phyloP scores from a whole-genome alignment of 2,888 invertebrate genomes.

The Odontocolon sp. region DNA sequence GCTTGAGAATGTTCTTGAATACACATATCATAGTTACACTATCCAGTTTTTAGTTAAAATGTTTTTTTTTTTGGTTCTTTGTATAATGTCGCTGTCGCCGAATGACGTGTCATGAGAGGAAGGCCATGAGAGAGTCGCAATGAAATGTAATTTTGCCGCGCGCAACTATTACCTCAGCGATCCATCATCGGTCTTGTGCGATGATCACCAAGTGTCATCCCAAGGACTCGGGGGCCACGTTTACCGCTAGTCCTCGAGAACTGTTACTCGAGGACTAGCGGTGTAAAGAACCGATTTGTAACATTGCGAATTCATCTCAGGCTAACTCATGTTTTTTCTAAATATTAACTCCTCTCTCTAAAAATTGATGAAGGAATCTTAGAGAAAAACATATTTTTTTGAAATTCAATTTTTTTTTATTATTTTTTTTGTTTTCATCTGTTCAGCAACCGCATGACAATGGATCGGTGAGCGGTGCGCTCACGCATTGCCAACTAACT shows the following conservation, averaged over 20 bases:
- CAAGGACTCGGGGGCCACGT: slow-evolving; percentile 66
- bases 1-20: no score
- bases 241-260: slow-evolving; percentile 27
- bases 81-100: no score
- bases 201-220: slow-evolving; percentile 73
- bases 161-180: slow-evolving; percentile 62
- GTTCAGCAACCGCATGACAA: slow-evolving; percentile 23
- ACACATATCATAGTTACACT: no score
- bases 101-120: no score
- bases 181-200: slow-evolving; percentile 70
- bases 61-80: no score
- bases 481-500: slow-evolving; percentile 49
- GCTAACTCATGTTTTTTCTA: slow-evolving; percentile 45
- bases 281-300: no score
- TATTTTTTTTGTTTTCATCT: slow-evolving; percentile 1
- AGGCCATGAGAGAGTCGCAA: slow-evolving; percentile 69
- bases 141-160: slow-evolving; percentile 66
- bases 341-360: slow-evolving; percentile 37
- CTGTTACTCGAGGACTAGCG: neutral
- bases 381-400: no score
- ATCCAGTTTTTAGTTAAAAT: no score
- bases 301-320: slow-evolving; percentile 20
- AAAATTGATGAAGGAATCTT: no score
- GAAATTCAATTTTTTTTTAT: slow-evolving; percentile 21
- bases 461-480: slow-evolving; percentile 47